Percentiles rank a stretch among this genome's conserved stretches.
Conservation (phyloP, 1,140 invertebrate genomes). For the Ruditapes philippinarum region DNA sequence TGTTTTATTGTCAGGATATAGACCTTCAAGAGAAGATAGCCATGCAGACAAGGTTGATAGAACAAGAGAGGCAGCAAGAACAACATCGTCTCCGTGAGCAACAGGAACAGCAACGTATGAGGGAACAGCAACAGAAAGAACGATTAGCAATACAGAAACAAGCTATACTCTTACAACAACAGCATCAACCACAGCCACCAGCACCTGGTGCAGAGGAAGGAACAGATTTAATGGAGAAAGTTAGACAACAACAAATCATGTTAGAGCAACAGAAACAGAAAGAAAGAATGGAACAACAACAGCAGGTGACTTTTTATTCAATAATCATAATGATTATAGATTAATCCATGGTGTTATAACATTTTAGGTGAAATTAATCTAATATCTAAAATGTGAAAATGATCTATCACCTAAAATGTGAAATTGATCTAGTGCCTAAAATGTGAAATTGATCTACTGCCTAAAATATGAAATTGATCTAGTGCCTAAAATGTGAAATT, state of each 20-base stretch:
- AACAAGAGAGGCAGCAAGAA: conserved; percentile 60
- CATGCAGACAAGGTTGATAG: conserved; percentile 50
- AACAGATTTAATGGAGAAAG: conserved; percentile 80
- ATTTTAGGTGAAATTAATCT: no score
- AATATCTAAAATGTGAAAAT: no score
- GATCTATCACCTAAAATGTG: no score
- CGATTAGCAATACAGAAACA: conserved; percentile 71
- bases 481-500: no score
- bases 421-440: no score
- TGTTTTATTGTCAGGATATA: conserved; percentile 66
- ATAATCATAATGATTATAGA: no score
- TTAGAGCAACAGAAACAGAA: conserved; percentile 80
- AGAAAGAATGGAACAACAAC: conserved; percentile 72
- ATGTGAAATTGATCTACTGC: no score
- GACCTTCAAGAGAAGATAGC: conserved; percentile 69
- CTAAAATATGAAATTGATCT: no score
- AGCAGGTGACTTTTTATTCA: conserved; percentile 72
- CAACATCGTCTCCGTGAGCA: conserved; percentile 60
- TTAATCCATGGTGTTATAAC: no score
- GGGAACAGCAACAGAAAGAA: conserved; percentile 65
- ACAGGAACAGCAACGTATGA: conserved; percentile 61
- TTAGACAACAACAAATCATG: conserved; percentile 81
- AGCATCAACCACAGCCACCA: conserved; percentile 50
- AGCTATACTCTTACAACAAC: conserved; percentile 58
- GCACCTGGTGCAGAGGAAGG: conserved; percentile 46